phyloP scores from a whole-genome alignment of 2,797 vertebrate genomes.

The Acanthurus lineatus region DNA sequence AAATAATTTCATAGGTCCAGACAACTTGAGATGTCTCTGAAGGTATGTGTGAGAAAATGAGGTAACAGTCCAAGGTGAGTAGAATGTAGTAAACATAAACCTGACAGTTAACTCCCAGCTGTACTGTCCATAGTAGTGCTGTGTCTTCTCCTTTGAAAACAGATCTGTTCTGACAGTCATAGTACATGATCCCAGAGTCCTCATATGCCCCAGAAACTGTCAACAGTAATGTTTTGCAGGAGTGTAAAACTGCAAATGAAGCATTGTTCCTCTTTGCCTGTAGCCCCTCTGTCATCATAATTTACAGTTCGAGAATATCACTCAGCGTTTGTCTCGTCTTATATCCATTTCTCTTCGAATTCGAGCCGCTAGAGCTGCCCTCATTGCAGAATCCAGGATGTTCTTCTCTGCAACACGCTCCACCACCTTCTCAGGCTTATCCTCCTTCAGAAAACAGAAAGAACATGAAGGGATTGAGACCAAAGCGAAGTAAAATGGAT shows the following conservation, averaged over 20 bases:
- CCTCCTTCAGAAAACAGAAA: conserved; percentile 83
- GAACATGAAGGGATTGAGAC: neutral
- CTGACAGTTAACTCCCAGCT: conserved; percentile 5
- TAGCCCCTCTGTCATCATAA: conserved; percentile 17
- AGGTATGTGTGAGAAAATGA: conserved; percentile 20
- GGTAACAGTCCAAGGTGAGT: conserved; percentile 36
- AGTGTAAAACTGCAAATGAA: conserved; percentile 25
- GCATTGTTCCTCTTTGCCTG: conserved; percentile 36
- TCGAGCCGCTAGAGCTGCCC: conserved; percentile 87
- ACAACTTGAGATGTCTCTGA: conserved; percentile 24
- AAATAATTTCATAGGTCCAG: conserved; percentile 21
- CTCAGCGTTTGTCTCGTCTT: conserved; percentile 87
- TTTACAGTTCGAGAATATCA: conserved; percentile 2
- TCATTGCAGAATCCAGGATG: conserved; percentile 89
- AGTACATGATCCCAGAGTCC: conserved; percentile 34
- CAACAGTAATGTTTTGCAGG: conserved; percentile 28
- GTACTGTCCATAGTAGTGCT: conserved; percentile 16
- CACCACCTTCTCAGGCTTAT: conserved; percentile 89
- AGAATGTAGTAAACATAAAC: conserved; percentile 39
- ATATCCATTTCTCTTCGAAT: conserved; percentile 91
- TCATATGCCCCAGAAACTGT: conserved; percentile 24
- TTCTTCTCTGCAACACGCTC: conserved; percentile 88
- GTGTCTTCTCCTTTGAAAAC: conserved; percentile 24
- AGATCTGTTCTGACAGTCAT: conserved; percentile 39
- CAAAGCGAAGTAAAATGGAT: neutral